phyloP scores from a whole-genome alignment of 2,113 vertebrate species.

The Cairina moschata region DNA sequence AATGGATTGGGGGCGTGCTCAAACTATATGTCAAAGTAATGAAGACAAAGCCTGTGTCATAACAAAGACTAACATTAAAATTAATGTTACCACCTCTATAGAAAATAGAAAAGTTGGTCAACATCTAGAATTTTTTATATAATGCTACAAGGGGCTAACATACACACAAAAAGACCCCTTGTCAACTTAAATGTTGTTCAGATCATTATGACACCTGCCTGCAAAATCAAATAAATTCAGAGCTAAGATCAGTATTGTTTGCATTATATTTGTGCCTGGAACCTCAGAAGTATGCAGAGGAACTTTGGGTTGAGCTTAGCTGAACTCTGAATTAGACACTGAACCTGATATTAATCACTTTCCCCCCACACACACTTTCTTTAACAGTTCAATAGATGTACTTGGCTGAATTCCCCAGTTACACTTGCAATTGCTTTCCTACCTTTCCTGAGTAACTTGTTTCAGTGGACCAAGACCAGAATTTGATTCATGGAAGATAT shows the following conservation, averaged over 20 bases:
- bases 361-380: not conserved
- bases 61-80: constrained; percentile 76
- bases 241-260: not conserved
- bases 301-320: not conserved
- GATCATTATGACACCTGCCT: not conserved
- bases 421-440: not conserved
- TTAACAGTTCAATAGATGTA: not conserved
- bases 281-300: not conserved
- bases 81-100: constrained; percentile 69
- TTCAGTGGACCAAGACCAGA: not conserved
- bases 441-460: not conserved
- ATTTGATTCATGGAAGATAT: not conserved
- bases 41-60: constrained; percentile 83
- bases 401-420: not conserved
- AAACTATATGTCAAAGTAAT: constrained; percentile 80
- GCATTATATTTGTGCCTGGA: not conserved
- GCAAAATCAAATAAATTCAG: not conserved
- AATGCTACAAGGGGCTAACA: not conserved
- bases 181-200: not conserved
- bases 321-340: not conserved
- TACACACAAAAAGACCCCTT: not conserved
- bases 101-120: constrained; percentile 48
- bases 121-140: not conserved
- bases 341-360: not conserved
- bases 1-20: constrained; percentile 77